Base-by-base conservation (phyloP, 1,140 invertebrate genomes). In the Megalopta genalis region DNA sequence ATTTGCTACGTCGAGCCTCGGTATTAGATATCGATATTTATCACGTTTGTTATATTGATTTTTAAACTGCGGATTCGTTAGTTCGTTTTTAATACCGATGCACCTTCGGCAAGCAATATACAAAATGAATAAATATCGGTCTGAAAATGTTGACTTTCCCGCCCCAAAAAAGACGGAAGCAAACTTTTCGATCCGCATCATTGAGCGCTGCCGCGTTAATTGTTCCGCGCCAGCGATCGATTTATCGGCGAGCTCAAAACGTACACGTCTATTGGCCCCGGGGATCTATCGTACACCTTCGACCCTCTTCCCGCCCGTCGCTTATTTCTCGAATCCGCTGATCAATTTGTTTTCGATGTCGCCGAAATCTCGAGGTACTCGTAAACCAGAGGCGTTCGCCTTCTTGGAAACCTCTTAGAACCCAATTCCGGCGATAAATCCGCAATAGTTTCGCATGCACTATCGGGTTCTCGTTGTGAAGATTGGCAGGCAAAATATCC, bases 401-500 rank as follows among this genome's bases (percentile, higher is more conserved):
- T 54, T 37, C 2, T 49, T 25, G 9, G 23, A 8, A 54, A 66
- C 46, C 16, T 39, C 63, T 23, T 21, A 25, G 5, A 10, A 10
- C 14, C 0, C 46, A 8, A 74, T 66, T 57, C n/a, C 16, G 3
- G 6, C 5, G 5, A 4, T 23, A n/a, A 46, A 69, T 77, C 21
- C n/a, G 6, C 1, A n/a, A 54, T 65, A 16, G 7, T 66, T 12
- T n/a, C 7, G 1, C 25, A 12, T 6, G 6, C 60, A 5, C 6
- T 21, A 1, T 27, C 27, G 60, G 7, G 16, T 37, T 46, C 6
- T 18, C 60, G 27, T 27, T 37, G 59, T 65, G n/a, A 54, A 10
- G 46, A 52, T 42, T 60, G 62, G 66, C 70, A 65, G 64, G 76
- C 63, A 68, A 77, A 46, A 7, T 42, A 32, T n/a, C 10, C 16